Evolutionary conservation across 2,888 invertebrate genomes (phyloP).

Genomic region (Imbricaverruca yamaguchii): DNA sequence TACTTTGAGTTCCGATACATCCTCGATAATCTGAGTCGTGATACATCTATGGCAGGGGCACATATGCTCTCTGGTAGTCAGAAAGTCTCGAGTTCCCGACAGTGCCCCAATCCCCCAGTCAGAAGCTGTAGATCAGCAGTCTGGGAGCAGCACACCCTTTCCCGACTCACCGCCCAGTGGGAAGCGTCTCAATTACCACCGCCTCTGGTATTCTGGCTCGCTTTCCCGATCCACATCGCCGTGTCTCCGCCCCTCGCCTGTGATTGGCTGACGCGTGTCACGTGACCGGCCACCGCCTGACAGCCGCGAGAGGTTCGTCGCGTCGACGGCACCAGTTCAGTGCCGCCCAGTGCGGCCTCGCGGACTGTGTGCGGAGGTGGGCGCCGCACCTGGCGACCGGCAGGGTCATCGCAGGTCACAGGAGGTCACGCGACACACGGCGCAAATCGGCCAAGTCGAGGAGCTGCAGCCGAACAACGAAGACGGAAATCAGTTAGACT

Average conservation of each 20-base stretch:
- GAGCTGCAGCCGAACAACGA: not conserved
- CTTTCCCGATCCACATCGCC: not conserved
- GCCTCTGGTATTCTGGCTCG: no score
- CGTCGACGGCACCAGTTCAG: not conserved
- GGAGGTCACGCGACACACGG: not conserved
- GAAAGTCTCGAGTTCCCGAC: no score
- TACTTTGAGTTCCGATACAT: no score
- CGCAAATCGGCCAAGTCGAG: not conserved
- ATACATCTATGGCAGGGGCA: no score
- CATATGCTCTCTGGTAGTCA: no score
- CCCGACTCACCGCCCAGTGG: no score
- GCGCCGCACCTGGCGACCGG: not conserved
- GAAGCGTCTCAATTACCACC: no score
- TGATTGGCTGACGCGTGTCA: not conserved
- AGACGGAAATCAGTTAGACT: not conserved
- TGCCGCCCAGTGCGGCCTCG: not conserved
- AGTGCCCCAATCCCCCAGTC: no score
- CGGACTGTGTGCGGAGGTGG: no score
- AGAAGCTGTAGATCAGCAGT: no score
- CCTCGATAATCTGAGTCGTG: no score
- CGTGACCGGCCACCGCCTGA: not conserved
- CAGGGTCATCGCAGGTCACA: not conserved
- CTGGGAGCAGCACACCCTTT: no score
- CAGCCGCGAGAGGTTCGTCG: not conserved
- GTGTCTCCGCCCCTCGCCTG: not conserved